phyloP scores from a whole-genome alignment of 2,113 vertebrate genomes.

The Myodes glareolus region DNA sequence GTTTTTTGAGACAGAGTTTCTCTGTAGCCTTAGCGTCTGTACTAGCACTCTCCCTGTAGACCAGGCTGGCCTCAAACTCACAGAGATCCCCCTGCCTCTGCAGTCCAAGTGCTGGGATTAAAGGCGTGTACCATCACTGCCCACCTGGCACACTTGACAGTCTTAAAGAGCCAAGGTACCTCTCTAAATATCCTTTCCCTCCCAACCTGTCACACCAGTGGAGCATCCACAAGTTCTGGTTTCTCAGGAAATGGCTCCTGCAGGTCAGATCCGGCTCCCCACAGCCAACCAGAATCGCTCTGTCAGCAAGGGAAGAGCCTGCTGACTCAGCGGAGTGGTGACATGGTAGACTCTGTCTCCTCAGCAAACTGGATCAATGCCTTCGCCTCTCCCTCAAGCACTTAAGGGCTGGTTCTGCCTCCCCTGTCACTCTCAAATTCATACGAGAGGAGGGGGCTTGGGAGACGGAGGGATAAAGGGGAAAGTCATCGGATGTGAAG shows the following conservation, averaged over 20 bases:
- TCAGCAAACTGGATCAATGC: slow-evolving; percentile 3
- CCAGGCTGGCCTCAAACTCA: too few relatives aligned
- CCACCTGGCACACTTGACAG: too few relatives aligned
- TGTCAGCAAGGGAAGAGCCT: not conserved
- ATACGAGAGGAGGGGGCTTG: not conserved
- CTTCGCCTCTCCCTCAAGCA: not conserved
- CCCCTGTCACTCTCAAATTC: not conserved
- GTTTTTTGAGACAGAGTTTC: too few relatives aligned
- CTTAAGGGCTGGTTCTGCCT: not conserved
- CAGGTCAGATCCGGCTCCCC: not conserved
- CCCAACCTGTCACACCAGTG: not conserved
- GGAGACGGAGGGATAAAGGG: not conserved
- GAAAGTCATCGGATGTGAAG: not conserved
- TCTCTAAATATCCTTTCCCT: not conserved
- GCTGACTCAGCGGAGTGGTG: not conserved
- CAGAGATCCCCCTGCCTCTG: too few relatives aligned
- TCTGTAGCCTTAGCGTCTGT: too few relatives aligned
- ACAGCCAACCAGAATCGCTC: not conserved
- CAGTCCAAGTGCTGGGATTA: too few relatives aligned
- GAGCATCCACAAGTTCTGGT: not conserved
- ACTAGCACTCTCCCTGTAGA: too few relatives aligned
- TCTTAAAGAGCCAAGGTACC: not conserved
- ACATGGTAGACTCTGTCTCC: not conserved
- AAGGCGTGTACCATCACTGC: too few relatives aligned
- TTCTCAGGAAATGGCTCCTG: not conserved